Evolutionary conservation across 2,113 vertebrate species (phyloP).

Genomic region (Anhinga rufa): DNA sequence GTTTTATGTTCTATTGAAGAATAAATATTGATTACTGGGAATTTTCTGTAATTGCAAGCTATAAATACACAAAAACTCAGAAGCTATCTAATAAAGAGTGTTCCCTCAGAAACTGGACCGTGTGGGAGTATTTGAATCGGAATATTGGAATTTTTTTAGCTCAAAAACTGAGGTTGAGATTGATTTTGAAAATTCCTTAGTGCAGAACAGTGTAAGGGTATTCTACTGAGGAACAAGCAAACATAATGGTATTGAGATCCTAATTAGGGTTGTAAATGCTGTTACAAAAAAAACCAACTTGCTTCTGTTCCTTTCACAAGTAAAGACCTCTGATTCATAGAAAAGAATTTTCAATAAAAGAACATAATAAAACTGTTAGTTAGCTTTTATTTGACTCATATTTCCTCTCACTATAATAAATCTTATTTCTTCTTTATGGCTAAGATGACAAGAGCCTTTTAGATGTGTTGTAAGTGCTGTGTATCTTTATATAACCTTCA

Average conservation of each 20-base stretch:
- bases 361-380: background rate
- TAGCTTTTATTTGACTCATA: constrained; percentile 12
- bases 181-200: background rate
- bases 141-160: background rate
- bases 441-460: constrained; percentile 3
- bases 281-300: background rate
- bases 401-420: background rate
- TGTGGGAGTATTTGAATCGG: background rate
- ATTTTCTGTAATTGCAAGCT: background rate
- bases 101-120: background rate
- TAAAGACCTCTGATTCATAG: background rate
- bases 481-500: constrained; percentile 29
- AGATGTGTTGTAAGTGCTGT: background rate
- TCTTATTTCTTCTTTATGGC: background rate
- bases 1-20: background rate
- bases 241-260: background rate
- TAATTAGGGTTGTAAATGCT: background rate
- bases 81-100: background rate
- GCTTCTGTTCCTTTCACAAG: background rate
- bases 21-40: background rate
- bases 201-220: background rate
- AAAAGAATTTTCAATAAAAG: background rate
- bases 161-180: background rate
- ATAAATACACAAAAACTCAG: background rate
- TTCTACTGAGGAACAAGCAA: background rate